Base-by-base conservation (phyloP, 2,888 invertebrate species). In the Marronus borbonicus region DNA sequence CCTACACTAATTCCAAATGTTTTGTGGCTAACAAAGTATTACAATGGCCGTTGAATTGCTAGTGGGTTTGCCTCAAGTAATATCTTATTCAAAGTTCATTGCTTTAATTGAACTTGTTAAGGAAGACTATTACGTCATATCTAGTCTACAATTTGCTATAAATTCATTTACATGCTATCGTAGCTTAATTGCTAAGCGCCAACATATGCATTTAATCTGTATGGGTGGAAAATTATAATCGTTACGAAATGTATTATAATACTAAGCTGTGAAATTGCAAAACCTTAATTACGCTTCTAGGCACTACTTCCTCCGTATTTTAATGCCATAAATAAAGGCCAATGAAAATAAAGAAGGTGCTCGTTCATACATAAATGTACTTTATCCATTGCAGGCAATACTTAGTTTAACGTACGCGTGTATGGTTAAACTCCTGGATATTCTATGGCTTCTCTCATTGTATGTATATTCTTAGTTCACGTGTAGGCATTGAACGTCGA, bases 51-150 rank as follows among this genome's bases (percentile, higher is more conserved):
- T 31, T 31, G 20, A 24, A 31, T 14, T 14, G 28, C 20, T 62
- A 62, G 62, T 62, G 62, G 62, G 62, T 31, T 50, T 28, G 49
- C 68, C 49, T 68, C 28, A 50, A 50, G 49, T 68, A 36, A 50
- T 68, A 50, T 62, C 31, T 62, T 62, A 66, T 72, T 39, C 39
- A 72, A 72, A 72, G 72, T 72, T 72, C 72, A 72, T 20, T 72
- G 72, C 58, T 72, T 72, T 60, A 72, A 58, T 72, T 72, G 72
- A 58, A 72, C 72, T 72, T 55, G 72, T 72, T 72, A 72, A 72
- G 58, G 39, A 17, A 58, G 17, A 36, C 58, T 52, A 36, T 72
- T 72, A 28, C 72, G 72, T 72, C 72, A 72, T n/a, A 55, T 66
- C 55, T 17, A 8, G 66, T 17, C n/a, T 39, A 44, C 44, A 66